A percentile compares a stretch with the other conserved stretches of the same genome.
phyloP scores from a whole-genome alignment of 2,113 vertebrate genomes.

The Thamnaconus septentrionalis region DNA sequence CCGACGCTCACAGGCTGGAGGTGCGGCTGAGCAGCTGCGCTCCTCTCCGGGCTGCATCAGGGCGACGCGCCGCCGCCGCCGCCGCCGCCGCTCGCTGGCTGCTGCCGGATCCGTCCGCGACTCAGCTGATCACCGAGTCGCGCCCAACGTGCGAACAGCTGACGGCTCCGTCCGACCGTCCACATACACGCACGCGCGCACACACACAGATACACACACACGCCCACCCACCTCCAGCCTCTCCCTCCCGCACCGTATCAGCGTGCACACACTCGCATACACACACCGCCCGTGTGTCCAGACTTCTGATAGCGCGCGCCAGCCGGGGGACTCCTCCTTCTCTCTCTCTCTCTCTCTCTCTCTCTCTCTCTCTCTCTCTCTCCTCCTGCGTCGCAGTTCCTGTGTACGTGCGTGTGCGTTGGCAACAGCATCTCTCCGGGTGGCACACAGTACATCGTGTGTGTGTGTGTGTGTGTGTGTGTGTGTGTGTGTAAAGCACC shows the following conservation, averaged over 20 bases:
- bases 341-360: not conserved
- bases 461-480: no score
- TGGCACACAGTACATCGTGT: not conserved
- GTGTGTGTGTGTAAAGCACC: no score
- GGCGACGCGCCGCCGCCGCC: not conserved
- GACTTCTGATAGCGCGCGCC: conserved; percentile 64
- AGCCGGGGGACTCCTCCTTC: conserved; percentile 28
- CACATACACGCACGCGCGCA: no score
- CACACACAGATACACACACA: no score
- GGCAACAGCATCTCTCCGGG: conserved; percentile 30
- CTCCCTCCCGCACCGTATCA: conserved; percentile 56
- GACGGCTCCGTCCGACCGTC: conserved; percentile 16
- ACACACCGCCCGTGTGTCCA: conserved; percentile 42
- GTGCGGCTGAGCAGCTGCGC: no score
- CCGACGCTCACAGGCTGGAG: not conserved
- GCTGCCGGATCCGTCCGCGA: conserved; percentile 34
- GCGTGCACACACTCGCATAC: conserved; percentile 38
- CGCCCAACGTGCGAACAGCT: conserved; percentile 55
- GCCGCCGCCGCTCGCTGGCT: conserved; percentile 1
- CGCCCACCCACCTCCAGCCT: conserved; percentile 22
- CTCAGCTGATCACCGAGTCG: conserved; percentile 47
- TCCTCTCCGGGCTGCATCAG: no score
- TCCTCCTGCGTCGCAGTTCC: conserved; percentile 13
- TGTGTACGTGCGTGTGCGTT: conserved; percentile 24
- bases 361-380: conserved; percentile 10